Conservation (phyloP, 2,888 invertebrate genomes). For the Bombylius major region DNA sequence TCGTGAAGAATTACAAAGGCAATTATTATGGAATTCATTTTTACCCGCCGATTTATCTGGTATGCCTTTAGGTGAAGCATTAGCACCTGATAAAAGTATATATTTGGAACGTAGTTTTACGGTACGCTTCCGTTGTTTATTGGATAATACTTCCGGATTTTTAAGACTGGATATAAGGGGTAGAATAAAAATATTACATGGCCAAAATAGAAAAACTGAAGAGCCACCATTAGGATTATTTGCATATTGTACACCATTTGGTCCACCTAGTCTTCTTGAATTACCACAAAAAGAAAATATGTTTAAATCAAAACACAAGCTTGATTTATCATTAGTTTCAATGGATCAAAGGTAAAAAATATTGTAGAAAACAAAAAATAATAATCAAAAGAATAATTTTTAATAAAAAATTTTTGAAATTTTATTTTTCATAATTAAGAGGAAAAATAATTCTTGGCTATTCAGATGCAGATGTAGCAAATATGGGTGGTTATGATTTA, state of each 20-base stretch:
- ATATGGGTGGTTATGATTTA: slow-evolving; percentile 93
- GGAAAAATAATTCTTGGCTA: slow-evolving; percentile 92
- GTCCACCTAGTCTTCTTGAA: slow-evolving; percentile 92
- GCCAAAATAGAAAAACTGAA: slow-evolving; percentile 89
- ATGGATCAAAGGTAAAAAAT: slow-evolving; percentile 79
- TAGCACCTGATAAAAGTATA: slow-evolving; percentile 78
- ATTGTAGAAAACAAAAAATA: slow-evolving; percentile 15
- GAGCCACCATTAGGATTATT: slow-evolving; percentile 90
- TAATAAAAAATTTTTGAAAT: not conserved
- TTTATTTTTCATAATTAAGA: slow-evolving; percentile 39
- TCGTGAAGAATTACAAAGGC: slow-evolving; percentile 90
- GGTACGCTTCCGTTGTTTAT: slow-evolving; percentile 93
- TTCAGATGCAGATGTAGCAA: slow-evolving; percentile 79
- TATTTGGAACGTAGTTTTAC: slow-evolving; percentile 94
- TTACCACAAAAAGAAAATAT: slow-evolving; percentile 97
- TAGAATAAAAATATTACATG: slow-evolving; percentile 88
- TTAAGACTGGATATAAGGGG: slow-evolving; percentile 96
- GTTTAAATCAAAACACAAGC: slow-evolving; percentile 98
- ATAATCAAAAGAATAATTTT: not conserved
- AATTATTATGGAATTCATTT: slow-evolving; percentile 90
- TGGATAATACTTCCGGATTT: slow-evolving; percentile 99
- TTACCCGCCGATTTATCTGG: slow-evolving; percentile 48
- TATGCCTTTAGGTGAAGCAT: slow-evolving; percentile 73
- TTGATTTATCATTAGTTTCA: slow-evolving; percentile 89
- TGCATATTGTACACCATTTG: slow-evolving; percentile 97